Percentiles rank a stretch among this genome's conserved stretches.
These are phyloP conservation scores for Cerceris rybyensis DNA, from an alignment of 2,888 invertebrate genomes.

Conservation along the genomic window DNA sequence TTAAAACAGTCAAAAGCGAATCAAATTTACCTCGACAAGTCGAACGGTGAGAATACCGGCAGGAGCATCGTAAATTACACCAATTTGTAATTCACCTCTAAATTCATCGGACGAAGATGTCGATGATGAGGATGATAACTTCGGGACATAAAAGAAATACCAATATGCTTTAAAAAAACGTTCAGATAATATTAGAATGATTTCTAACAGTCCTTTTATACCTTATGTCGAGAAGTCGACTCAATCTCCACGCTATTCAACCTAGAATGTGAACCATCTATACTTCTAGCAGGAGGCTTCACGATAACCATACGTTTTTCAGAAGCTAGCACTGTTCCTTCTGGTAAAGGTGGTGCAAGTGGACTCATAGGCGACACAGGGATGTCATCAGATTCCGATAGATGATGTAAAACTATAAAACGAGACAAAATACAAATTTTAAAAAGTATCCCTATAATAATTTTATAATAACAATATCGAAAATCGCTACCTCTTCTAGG, in stretches of 20 bases:
- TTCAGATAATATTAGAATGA: neutral
- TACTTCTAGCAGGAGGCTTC: conserved; percentile 73
- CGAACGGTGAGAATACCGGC: conserved; percentile 86
- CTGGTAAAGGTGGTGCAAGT: conserved; percentile 76
- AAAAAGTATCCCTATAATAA: neutral
- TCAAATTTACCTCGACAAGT: conserved; percentile 84
- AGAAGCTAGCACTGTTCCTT: conserved; percentile 72
- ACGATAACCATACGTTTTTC: conserved; percentile 84
- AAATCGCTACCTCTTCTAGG: conserved; percentile 46
- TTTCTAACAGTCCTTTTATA: conserved; percentile 14
- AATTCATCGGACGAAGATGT: conserved; percentile 82
- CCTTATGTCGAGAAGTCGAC: conserved; percentile 77
- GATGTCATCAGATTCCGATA: conserved; percentile 75
- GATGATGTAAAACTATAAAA: conserved; percentile 65
- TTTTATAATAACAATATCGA: neutral
- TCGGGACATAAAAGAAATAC: neutral
- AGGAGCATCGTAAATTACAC: conserved; percentile 85
- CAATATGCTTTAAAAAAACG: neutral
- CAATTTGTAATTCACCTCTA: conserved; percentile 86
- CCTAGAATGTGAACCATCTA: conserved; percentile 86
- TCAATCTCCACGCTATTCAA: conserved; percentile 86
- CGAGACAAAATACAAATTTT: conserved; percentile 7
- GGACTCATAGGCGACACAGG: conserved; percentile 70
- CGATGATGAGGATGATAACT: conserved; percentile 77
- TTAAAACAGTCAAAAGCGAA: neutral